These are phyloP conservation scores for Aurelia aurita complex sp. Pacific DNA, from an alignment of 30 jellyfish, hydroid and myxozoan species.

Conservation along the genomic window DNA sequence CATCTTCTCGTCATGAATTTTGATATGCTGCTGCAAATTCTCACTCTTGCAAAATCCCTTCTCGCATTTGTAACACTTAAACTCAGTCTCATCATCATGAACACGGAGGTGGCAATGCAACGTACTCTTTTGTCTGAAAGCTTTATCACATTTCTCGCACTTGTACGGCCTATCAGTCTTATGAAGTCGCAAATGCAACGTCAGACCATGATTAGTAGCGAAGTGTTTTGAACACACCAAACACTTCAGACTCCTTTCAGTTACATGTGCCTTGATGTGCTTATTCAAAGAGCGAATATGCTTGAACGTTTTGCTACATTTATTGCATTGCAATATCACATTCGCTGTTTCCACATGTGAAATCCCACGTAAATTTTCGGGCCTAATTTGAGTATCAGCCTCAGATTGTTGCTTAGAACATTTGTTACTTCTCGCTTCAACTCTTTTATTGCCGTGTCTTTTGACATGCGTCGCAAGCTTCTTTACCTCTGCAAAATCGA, in stretches of 20 bases:
- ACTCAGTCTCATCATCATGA: not conserved
- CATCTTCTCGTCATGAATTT: not conserved
- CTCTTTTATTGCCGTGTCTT: not conserved
- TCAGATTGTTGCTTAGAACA: too few species aligned
- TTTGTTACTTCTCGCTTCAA: too few species aligned
- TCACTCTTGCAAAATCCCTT: not conserved
- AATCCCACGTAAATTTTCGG: too few species aligned
- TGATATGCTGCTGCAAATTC: not conserved
- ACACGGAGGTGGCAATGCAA: not conserved
- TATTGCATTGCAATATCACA: not conserved
- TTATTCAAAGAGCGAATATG: not conserved
- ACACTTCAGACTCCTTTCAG: not conserved
- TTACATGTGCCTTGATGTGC: not conserved
- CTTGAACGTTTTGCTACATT: not conserved
- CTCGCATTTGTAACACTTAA: not conserved
- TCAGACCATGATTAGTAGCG: not conserved
- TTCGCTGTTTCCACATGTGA: too few species aligned
- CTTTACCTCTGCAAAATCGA: not conserved
- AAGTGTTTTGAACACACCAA: not conserved
- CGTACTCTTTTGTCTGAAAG: not conserved
- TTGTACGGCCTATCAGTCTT: not conserved
- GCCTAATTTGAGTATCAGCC: too few species aligned
- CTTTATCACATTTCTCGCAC: conserved; percentile 2
- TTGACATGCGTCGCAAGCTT: not conserved
- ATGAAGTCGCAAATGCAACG: not conserved